These are phyloP conservation scores for Arenicola marina DNA, from an alignment of 2,888 invertebrate species.

Conservation along the genomic window DNA sequence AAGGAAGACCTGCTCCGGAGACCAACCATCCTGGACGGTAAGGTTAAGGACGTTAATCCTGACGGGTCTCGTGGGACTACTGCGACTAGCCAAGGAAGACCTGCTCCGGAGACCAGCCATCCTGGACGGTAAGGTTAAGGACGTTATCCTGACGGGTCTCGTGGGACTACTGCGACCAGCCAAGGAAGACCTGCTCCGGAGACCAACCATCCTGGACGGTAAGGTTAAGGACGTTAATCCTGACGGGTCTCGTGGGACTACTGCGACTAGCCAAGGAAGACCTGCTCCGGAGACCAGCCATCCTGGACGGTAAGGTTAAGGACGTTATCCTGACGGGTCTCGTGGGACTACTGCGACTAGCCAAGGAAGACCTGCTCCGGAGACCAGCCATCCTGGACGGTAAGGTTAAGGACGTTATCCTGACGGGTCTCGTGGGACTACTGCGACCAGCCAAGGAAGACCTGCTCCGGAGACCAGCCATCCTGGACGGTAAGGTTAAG, in stretches of 20 bases:
- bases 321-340: slow-evolving; percentile 49
- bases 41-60: neutral
- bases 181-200: slow-evolving; percentile 49
- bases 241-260: neutral
- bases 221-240: neutral
- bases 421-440: slow-evolving; percentile 51
- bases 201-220: slow-evolving; percentile 51
- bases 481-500: slow-evolving; percentile 42
- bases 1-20: slow-evolving; percentile 50
- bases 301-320: no score
- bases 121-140: no score
- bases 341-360: slow-evolving; percentile 50
- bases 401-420: slow-evolving; percentile 41
- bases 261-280: no score
- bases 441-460: slow-evolving; percentile 55
- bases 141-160: slow-evolving; percentile 47
- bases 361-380: slow-evolving; percentile 50
- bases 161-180: slow-evolving; percentile 51
- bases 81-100: no score
- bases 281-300: no score
- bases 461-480: slow-evolving; percentile 44
- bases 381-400: slow-evolving; percentile 46
- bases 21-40: slow-evolving; percentile 50
- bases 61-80: neutral
- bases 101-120: no score